Evolutionary conservation across 2,113 vertebrate species (phyloP), one percentile per base, ranked within the genome.

Genomic region (Heterotilapia buettikoferi): DNA sequence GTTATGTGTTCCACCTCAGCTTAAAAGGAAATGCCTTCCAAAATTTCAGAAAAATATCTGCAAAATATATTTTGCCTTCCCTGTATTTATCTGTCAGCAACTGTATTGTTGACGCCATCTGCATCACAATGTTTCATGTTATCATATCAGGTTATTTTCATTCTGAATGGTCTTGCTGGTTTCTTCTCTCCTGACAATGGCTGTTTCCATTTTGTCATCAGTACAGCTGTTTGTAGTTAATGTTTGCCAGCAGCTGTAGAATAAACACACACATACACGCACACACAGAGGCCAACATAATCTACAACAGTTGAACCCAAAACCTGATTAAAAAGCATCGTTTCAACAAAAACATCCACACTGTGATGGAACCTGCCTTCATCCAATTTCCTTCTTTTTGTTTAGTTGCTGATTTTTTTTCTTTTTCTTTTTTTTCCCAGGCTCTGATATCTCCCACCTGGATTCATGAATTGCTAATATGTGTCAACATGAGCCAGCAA

Each of bases 391-490:
- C 66, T 24, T n/a, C 80, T 84, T 90, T 88, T 90, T 92, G 71
- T 89, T 92, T 78, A 45, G 40, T 16, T 83, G 38, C n/a, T 50
- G 54, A 66, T 89, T 56, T 71, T 47, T 47, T 80, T 83, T 9
- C 21, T 18, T 7, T 8, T 73, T 24, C 2, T 3, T 29, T 24
- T 66, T 80, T 73, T n/a, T 33, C 31, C 45, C 59, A 19, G 53
- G 13, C 53, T 50, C 33, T 82, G 47, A 86, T 86, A 86, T 86
- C 85, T 80, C 84, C 61, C 89, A 91, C 92, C 90, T 88, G 85
- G 78, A 90, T 56, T 88, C 85, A 87, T 87, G 93, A 93, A 93
- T 89, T 86, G 83, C 86, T 89, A 89, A 94, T 89, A 54, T n/a
- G 88, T 73, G 88, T 87, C 83, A 85, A 88, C 45, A 80, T 31